Base-by-base conservation (phyloP, 1,140 invertebrate genomes). In the Atopsyche davidsoni region DNA sequence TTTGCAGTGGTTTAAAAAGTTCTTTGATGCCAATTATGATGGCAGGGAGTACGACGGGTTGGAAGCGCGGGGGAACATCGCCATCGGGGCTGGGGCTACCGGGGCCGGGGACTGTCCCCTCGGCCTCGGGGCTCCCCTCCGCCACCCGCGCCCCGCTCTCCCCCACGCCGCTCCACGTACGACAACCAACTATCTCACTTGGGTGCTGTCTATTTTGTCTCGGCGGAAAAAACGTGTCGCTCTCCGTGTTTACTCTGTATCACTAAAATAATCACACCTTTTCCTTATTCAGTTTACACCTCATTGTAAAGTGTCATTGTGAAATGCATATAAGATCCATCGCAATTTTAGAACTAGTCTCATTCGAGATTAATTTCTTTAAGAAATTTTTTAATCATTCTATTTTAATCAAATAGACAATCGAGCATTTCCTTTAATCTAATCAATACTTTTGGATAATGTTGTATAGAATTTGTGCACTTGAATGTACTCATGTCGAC, bases 1-100 rank as follows among this genome's bases (percentile, higher is more conserved):
- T 79, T 85, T 99, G 55, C 96, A 99, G 79, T 99, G 96, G 96
- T 99, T 99, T 78, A 98, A 99, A 80, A 97, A 97, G 68, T 98
- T 99, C 75, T 99, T 98, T 77, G 96, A 99, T 79, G 94, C 95
- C 39, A 99, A 99, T 78, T 98, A 96, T 75, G 91, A 97, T 67
- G 94, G 93, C 45, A 80, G 87, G 58, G 89, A 92, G 48, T 99
- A 99, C 73, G 89, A 98, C 69, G 87, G 92, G 31, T 73, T 89
- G 41, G 87, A 88, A 55, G 89, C 89, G 31, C 80, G 96, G 4
- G 69, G 72, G 21, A 69, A 69, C 11, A 56, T 72, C 50, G 60
- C 61, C 13, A 68, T 74, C 34, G 71, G 71, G 18, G 64, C 69
- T 4, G 70, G 69, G 10, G 65, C 64, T 9, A 66, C 64, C 49